Conservation (phyloP, 35 echinoderm and acorn worm genomes). For the Eucidaris tribuloides region DNA sequence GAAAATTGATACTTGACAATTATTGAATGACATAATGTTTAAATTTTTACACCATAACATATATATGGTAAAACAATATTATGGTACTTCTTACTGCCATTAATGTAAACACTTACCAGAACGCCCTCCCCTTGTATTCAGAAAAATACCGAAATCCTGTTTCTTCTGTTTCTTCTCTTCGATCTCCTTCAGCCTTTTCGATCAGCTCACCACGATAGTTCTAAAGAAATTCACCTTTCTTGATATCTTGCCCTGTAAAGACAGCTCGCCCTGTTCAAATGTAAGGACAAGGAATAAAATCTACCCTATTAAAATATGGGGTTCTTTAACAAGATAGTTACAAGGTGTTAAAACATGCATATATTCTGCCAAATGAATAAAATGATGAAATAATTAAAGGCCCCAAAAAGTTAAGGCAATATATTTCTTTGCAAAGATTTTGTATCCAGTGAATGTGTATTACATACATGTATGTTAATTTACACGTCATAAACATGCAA, state of each 20-base stretch:
- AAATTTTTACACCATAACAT: too few relatives aligned
- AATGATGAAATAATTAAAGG: too few relatives aligned
- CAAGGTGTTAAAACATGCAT: slow-evolving; percentile 5
- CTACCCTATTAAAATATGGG: not conserved
- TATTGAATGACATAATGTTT: too few relatives aligned
- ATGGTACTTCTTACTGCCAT: not conserved
- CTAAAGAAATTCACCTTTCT: not conserved
- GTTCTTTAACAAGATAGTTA: not conserved
- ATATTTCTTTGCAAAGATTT: too few relatives aligned
- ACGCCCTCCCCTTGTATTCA: not conserved
- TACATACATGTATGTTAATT: too few relatives aligned
- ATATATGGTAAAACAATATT: too few relatives aligned
- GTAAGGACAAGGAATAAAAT: not conserved
- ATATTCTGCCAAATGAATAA: not conserved
- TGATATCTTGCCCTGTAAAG: not conserved
- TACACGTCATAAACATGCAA: too few relatives aligned
- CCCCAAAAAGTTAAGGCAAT: too few relatives aligned
- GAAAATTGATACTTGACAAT: too few relatives aligned
- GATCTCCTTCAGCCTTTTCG: not conserved
- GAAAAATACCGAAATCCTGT: not conserved
- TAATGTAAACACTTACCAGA: not conserved
- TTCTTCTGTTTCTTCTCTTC: not conserved
- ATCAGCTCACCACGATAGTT: not conserved
- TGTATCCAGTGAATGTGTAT: too few relatives aligned
- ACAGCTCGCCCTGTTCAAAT: slow-evolving; percentile 3